Evolutionary conservation across 2,113 vertebrate species (phyloP).

Genomic region (Indicator indicator): DNA sequence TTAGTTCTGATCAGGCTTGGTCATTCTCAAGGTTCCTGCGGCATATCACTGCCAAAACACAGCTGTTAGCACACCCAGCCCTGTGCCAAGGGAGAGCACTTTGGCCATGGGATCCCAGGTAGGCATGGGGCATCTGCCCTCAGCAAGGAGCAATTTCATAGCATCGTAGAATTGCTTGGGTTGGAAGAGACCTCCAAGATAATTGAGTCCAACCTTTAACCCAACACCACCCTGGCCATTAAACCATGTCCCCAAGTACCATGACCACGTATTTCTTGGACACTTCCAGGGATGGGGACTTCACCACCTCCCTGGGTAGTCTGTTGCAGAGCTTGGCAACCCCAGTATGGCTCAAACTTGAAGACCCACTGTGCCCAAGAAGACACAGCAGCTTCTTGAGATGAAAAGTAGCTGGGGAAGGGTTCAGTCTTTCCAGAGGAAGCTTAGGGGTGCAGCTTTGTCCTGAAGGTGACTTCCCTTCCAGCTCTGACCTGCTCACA

Average conservation of each 20-base stretch:
- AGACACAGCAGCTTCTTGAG: background rate
- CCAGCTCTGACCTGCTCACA: background rate
- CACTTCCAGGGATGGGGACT: no score
- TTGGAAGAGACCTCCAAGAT: no score
- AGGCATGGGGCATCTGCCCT: background rate
- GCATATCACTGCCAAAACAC: rapidly evolving
- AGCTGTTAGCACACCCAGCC: rapidly evolving
- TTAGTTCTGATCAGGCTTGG: background rate
- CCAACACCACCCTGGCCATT: no score
- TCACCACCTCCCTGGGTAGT: no score
- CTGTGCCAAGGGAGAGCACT: background rate
- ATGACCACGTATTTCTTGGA: no score
- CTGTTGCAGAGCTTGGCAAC: no score
- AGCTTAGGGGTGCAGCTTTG: background rate
- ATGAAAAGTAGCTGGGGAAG: background rate
- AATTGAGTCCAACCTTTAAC: no score
- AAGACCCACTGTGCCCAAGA: background rate
- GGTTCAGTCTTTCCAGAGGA: background rate
- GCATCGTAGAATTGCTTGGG: no score
- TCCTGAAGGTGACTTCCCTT: background rate
- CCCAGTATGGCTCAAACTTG: background rate
- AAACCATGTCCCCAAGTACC: no score
- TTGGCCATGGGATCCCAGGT: background rate
- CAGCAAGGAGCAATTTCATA: no score
- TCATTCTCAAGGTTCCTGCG: background rate